Evolutionary conservation across 2,797 vertebrate species (phyloP), one percentile per base, ranked within the genome.

Genomic region (Melanotaenia maccullochi): DNA sequence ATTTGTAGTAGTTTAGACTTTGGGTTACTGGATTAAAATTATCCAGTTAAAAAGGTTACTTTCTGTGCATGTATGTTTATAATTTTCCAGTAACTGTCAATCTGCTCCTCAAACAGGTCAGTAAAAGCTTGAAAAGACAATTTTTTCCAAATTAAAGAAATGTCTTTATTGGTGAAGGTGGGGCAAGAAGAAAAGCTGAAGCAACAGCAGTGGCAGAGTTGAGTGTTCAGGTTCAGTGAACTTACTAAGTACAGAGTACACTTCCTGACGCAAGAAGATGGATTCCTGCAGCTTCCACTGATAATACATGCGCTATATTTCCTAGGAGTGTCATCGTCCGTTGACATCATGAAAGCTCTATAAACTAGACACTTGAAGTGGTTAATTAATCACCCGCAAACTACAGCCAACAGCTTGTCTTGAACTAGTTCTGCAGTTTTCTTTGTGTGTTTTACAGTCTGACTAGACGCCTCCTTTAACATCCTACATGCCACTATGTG

Each of bases 151-250:
- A 44, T 6, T 20, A 7, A 20, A 6, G 1, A 7, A 16, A 13
- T 40, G 12, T 40, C n/a, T 24, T 22, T 16, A 24, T 11, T 11
- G 51, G 3, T 25, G 22, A 14, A n/a, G 47, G 20, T 25, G 9
- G 12, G 9, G 51, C 12, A 13, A 54, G 22, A 28, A 25, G 51
- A 54, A 13, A 56, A 55, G 36, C 11, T 25, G 2, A 56, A 30
- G 38, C 25, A 30, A 32, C 13, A 30, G 32, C 40, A 40, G 22
- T 24, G n/a, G 24, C 24, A 25, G 9, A 54, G 38, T 28, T 9
- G 33, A 68, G 65, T 58, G 30, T 58, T 47, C 44, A 42, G 59
- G 36, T 55, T 71, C 60, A 71, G 20, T 62, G 52, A 54, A 5
- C 25, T 40, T n/a, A 25, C 52, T 35, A 24, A 33, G 30, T 25